Evolutionary conservation across 2,113 vertebrate genomes (phyloP), one percentile per base, ranked within the genome.

Genomic region (Mixornis gularis): DNA sequence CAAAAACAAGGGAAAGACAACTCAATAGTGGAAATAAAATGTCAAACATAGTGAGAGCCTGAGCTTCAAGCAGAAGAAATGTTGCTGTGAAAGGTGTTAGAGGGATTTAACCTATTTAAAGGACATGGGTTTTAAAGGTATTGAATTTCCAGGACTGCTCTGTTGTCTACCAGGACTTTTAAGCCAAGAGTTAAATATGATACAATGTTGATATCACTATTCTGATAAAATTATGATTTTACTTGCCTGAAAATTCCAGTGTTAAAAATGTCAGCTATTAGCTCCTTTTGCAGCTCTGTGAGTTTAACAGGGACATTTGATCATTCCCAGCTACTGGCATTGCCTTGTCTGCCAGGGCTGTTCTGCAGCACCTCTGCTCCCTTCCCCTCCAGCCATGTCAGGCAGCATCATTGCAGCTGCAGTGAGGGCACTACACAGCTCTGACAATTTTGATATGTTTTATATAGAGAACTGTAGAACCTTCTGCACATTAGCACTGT

Each of bases 11-110:
- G 82, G 85, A 91, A 95, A 87, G 82, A 78, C 64, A 92, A 71
- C 41, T 73, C 68, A 58, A 49, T 58, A 91, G 64, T 83, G 94
- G 81, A 89, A 93, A 93, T 83, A 95, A 94, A 94, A 94, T 79
- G 92, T 95, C 95, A 96, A 95, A 94, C 55, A 91, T 83, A 93
- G 91, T 93, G 80, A 90, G 34, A 87, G 34, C n/a, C 78, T 82
- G 62, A 90, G 46, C 32, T 5, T 55, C 58, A 51, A 36, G 25
- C 49, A 89, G 51, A 64, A 86, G 41, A 93, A 94, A 91, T 76
- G 53, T 76, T 94, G 78, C 78, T 24, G 6, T 79, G 70, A 85
- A 90, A 95, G 86, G 83, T 84, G 80, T 92, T 72, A 90, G 73
- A 85, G 36, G 58, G 86, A 91, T 91, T 93, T 92, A 95, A 85